These are phyloP conservation scores for Bubo blakistoni DNA, from an alignment of 2,113 vertebrate genomes.

Conservation along the genomic window DNA sequence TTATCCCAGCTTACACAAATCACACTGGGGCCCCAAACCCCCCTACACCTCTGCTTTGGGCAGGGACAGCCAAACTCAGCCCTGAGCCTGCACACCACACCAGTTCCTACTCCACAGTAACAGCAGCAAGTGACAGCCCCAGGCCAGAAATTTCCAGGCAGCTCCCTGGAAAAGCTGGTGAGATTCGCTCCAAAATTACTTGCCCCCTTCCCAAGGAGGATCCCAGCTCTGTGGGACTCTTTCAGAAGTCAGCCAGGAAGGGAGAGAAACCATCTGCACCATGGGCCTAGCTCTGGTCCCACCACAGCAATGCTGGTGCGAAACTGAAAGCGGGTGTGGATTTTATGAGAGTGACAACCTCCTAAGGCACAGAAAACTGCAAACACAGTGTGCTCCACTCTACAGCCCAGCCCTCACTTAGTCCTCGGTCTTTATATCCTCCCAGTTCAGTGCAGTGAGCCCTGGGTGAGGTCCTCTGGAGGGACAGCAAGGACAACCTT, in stretches of 20 bases:
- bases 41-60: neutral
- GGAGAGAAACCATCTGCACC: neutral
- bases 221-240: neutral
- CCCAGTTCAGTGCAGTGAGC: neutral
- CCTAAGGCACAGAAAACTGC: neutral
- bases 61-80: neutral
- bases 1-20: neutral
- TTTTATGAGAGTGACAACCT: neutral
- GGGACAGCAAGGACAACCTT: neutral
- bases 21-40: neutral
- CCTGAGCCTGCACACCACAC: fast-evolving
- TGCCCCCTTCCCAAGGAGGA: neutral
- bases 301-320: neutral
- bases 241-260: neutral
- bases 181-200: neutral
- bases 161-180: neutral
- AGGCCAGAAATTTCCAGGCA: neutral
- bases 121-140: neutral
- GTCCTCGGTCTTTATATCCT: neutral
- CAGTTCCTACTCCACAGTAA: neutral
- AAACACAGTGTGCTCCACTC: neutral
- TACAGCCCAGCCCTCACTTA: neutral
- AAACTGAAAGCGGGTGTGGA: neutral
- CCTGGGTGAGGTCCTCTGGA: neutral
- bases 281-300: neutral